Conservation (phyloP, 2,888 invertebrate species). For the Seira musarum region DNA sequence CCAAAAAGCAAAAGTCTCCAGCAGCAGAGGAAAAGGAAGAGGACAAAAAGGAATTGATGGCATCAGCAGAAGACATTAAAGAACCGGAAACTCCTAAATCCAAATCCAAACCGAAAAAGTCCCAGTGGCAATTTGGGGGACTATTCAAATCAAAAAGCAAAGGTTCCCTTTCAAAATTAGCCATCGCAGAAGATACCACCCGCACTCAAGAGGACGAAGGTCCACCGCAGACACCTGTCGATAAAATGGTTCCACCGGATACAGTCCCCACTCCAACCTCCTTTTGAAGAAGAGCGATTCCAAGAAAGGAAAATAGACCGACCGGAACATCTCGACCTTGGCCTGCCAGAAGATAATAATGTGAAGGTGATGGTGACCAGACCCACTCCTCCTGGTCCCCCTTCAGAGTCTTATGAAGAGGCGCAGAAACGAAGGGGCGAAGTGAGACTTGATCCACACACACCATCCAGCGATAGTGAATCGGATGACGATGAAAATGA, state of each 20-base stretch:
- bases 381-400: neutral
- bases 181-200: neutral
- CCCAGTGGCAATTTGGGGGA: conserved; percentile 14
- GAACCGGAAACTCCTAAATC: neutral
- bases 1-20: neutral
- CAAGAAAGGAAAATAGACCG: conserved; percentile 31
- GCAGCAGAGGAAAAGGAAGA: neutral
- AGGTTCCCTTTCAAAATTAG: conserved; percentile 3
- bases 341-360: neutral
- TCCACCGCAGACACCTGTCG: conserved; percentile 28
- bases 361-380: neutral
- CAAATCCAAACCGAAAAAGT: neutral
- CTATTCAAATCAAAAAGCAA: conserved; percentile 40
- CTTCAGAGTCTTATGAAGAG: too few species aligned
- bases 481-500: conserved; percentile 30
- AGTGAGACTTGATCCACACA: conserved; percentile 16
- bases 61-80: neutral
- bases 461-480: conserved; percentile 23
- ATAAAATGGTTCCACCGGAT: conserved; percentile 41
- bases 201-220: too few species aligned
- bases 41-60: neutral
- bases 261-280: conserved; percentile 41
- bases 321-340: conserved; percentile 8
- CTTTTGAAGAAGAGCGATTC: conserved; percentile 4
- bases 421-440: conserved; percentile 2